These are phyloP conservation scores for Drosophila silvestris DNA, from an alignment of 2,888 invertebrate genomes.

Conservation along the genomic window DNA sequence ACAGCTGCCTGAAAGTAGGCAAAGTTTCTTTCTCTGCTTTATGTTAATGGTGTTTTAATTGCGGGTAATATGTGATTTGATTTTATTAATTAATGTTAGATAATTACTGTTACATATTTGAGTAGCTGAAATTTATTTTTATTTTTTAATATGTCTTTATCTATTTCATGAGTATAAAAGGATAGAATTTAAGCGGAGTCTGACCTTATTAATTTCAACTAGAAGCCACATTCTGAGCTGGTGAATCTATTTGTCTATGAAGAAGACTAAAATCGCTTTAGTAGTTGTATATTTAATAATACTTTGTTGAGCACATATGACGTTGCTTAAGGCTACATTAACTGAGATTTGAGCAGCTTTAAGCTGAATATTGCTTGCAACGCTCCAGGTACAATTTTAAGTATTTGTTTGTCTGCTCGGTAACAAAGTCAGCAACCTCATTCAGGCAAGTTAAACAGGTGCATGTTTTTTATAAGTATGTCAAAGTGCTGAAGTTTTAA, in stretches of 20 bases:
- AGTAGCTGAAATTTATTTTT: neutral
- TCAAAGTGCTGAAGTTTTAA: slow-evolving; percentile 47
- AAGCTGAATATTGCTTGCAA: neutral
- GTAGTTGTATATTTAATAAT: too few relatives aligned
- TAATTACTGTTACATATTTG: slow-evolving; percentile 1
- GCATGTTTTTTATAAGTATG: slow-evolving; percentile 31
- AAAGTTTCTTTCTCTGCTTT: neutral
- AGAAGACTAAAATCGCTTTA: too few relatives aligned
- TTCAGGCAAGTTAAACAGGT: slow-evolving; percentile 11
- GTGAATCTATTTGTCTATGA: too few relatives aligned
- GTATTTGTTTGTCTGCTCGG: neutral
- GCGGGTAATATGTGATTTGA: slow-evolving; percentile 1
- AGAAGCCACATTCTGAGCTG: neutral
- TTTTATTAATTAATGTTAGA: slow-evolving; percentile 1
- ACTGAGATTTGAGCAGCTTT: neutral
- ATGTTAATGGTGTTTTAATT: slow-evolving; percentile 2
- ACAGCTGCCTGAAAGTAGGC: slow-evolving; percentile 51
- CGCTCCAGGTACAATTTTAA: neutral
- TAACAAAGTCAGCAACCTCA: neutral
- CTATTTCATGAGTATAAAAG: neutral
- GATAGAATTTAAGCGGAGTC: rapidly evolving
- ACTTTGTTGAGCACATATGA: too few relatives aligned
- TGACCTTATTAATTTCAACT: neutral
- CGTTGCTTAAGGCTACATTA: neutral
- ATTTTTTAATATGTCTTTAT: neutral